These are phyloP conservation scores for Drosophila pseudotalamancana DNA, from an alignment of 2,888 invertebrate genomes.

Conservation along the genomic window DNA sequence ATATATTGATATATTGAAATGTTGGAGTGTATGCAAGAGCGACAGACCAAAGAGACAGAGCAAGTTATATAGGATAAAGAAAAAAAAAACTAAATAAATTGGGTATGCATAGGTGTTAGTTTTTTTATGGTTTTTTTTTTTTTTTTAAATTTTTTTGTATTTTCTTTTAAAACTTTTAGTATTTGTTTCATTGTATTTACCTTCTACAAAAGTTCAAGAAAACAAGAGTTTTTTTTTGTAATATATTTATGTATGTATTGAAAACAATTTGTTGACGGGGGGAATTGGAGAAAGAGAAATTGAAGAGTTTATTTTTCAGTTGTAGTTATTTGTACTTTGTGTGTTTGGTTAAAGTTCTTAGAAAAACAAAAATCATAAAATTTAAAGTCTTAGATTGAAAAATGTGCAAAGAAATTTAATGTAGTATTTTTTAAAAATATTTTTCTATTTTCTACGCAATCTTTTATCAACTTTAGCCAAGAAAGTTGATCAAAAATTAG, in stretches of 20 bases:
- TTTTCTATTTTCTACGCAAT: constrained; percentile 14
- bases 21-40: constrained; percentile 55
- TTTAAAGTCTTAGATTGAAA: constrained; percentile 22
- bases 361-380: constrained; percentile 46
- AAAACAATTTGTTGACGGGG: constrained; percentile 59
- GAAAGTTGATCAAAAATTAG: constrained; percentile 46
- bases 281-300: constrained; percentile 80
- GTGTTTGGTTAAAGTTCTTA: constrained; percentile 32
- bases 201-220: constrained; percentile 84
- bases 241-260: constrained; percentile 64
- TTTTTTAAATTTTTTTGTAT: constrained; percentile 24
- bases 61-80: constrained; percentile 46
- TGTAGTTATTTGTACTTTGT: constrained; percentile 47
- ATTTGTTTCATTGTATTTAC: constrained; percentile 81
- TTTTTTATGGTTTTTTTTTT: constrained; percentile 38
- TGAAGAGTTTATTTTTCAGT: constrained; percentile 70
- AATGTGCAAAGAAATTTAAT: constrained; percentile 45
- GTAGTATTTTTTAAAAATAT: constrained; percentile 13
- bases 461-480: constrained; percentile 35
- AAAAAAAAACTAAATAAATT: constrained; percentile 35
- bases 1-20: constrained; percentile 31
- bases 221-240: constrained; percentile 74
- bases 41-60: constrained; percentile 67
- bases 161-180: constrained; percentile 55
- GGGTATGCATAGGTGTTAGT: constrained; percentile 62